Evolutionary conservation across 2,888 invertebrate genomes (phyloP).

Genomic region (Perizoma affinitatum): DNA sequence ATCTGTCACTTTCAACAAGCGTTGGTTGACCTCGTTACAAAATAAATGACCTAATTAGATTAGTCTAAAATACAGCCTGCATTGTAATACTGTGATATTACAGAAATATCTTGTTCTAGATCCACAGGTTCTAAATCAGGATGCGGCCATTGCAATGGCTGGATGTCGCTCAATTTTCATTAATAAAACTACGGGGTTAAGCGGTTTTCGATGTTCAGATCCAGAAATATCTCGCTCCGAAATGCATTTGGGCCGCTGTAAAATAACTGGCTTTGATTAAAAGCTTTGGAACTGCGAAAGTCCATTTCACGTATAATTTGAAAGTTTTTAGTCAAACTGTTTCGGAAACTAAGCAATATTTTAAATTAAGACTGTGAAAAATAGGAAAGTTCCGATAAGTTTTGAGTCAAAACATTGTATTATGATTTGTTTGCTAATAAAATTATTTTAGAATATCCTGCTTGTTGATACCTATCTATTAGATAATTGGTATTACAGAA

Average conservation of each 20-base stretch:
- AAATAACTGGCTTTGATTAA: conserved; percentile 33
- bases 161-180: conserved; percentile 82
- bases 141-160: conserved; percentile 56
- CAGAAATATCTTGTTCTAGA: conserved; percentile 74
- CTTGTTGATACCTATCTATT: too few relatives aligned
- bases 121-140: conserved; percentile 69
- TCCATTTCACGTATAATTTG: conserved; percentile 21
- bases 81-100: conserved; percentile 20
- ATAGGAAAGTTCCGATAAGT: background rate
- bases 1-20: too few relatives aligned
- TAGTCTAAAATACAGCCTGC: conserved; percentile 7
- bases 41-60: conserved; percentile 25
- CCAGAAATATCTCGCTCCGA: conserved; percentile 57
- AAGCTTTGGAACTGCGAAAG: conserved; percentile 24
- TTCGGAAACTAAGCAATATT: background rate
- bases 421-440: too few relatives aligned
- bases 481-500: too few relatives aligned
- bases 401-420: background rate
- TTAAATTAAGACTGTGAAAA: conserved; percentile 1
- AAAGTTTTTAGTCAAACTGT: background rate
- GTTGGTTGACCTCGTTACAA: background rate
- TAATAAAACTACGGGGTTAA: conserved; percentile 77
- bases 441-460: too few relatives aligned
- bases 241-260: conserved; percentile 35
- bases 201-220: conserved; percentile 78